Conservation (phyloP, 2,888 invertebrate species). For the Willowsia nigromaculata region DNA sequence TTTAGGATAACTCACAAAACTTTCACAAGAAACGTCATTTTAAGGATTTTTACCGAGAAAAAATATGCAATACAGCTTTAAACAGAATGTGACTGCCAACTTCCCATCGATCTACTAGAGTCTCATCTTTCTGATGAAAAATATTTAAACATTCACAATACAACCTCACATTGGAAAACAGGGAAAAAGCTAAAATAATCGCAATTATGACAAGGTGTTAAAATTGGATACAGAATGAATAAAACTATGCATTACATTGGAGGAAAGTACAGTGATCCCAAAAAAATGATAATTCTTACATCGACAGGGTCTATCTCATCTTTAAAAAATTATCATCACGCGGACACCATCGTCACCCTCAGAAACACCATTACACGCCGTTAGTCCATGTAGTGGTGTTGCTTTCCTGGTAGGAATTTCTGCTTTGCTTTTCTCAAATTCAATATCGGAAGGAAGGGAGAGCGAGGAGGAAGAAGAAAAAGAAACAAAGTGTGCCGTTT, state of each 20-base stretch:
- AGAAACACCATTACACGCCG: neutral
- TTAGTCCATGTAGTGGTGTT: neutral
- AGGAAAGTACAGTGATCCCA: too few species aligned
- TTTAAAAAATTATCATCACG: neutral
- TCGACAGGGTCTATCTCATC: constrained; percentile 1
- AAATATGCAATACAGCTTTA: neutral
- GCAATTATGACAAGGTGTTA: too few species aligned
- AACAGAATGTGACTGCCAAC: neutral
- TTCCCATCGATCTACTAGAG: too few species aligned
- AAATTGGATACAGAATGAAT: too few species aligned
- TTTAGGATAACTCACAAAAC: neutral
- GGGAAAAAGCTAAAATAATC: too few species aligned
- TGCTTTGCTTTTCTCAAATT: neutral
- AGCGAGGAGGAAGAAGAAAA: constrained; percentile 47
- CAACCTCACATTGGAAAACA: too few species aligned
- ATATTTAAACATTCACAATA: too few species aligned
- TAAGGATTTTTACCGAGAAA: neutral
- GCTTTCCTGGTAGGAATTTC: neutral
- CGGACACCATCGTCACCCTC: neutral
- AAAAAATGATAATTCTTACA: constrained; percentile 45
- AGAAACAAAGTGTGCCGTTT: constrained; percentile 52
- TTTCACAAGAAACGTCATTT: neutral
- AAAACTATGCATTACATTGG: too few species aligned
- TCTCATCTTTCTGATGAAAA: too few species aligned
- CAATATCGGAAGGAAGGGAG: neutral